Base-by-base conservation (phyloP, 1,140 invertebrate genomes). In the Radopholus similis region DNA sequence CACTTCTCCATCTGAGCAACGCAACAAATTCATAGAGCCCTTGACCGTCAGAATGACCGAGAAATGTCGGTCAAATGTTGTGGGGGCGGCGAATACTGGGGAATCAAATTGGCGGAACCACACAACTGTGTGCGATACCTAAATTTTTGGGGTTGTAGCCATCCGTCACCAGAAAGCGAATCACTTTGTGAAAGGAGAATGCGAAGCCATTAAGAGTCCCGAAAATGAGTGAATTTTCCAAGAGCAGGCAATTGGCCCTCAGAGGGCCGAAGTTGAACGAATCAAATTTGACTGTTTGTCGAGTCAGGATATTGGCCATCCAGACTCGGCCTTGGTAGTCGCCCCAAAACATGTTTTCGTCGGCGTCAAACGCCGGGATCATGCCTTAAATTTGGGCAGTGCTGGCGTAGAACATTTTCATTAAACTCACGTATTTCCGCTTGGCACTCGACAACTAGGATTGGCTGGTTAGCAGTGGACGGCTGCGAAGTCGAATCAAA, bases 281-380 rank as follows among this genome's bases (percentile, higher is more conserved):
- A 40, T 35, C 53, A n/a, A 42, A 51, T 30, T 62, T 62, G 49
- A 34, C 42, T 13, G 18, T 13, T 15, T n/a, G 23, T 62, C 28
- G 32, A 15, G 2, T 28, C 30, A 8, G 18, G 4, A 62, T 26
- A 47, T 62, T 62, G 32, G 47, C 23, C 15, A 9, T 47, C 11
- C 32, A 66, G 32, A 66, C 18, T 5, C 32, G 30, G 21, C 64
- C 64, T 18, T 15, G 18, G 28, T 66, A 66, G 26, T 23, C 37
- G 53, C 64, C 64, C 21, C 64, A 66, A 34, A 63, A 42, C 21
- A 66, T 13, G 1, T 35, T 18, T 13, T 13, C 18, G 8, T 62
- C n/a, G n/a, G 34, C 34, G 34, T 63, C 64, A 47, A 66, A 66
- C 2, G 49, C 49, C 21, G 64, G 64, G 6, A 55, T 54, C 64